Conservation (phyloP, 2,888 invertebrate species). For the Nasonia oneida region DNA sequence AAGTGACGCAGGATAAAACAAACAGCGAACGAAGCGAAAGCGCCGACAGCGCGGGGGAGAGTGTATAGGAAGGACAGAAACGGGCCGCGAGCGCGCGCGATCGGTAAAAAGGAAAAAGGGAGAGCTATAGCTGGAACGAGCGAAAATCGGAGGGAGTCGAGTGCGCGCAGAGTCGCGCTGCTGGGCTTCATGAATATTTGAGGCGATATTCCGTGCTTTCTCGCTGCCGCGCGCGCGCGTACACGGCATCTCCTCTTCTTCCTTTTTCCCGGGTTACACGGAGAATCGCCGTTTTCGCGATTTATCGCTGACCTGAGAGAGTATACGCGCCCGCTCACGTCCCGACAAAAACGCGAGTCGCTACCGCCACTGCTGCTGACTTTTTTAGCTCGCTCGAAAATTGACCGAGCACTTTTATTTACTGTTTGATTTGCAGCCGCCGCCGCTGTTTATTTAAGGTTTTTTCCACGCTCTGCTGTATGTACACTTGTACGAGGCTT, state of each 20-base stretch:
- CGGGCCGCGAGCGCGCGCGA: not conserved
- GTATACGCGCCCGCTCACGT: not conserved
- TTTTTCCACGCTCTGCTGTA: not conserved
- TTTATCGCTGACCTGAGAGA: slow-evolving; percentile 58
- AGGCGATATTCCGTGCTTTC: slow-evolving; percentile 61
- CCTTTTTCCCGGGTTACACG: slow-evolving; percentile 31
- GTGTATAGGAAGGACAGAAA: slow-evolving; percentile 34
- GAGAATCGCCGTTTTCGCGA: slow-evolving; percentile 57
- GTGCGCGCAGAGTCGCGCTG: slow-evolving; percentile 32
- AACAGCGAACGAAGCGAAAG: slow-evolving; percentile 25
- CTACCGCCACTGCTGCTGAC: slow-evolving; percentile 1
- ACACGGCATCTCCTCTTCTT: slow-evolving; percentile 18
- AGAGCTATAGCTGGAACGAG: slow-evolving; percentile 7
- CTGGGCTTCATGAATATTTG: slow-evolving; percentile 64
- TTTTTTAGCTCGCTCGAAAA: slow-evolving; percentile 44
- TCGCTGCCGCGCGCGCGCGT: slow-evolving; percentile 11
- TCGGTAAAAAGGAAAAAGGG: slow-evolving; percentile 18
- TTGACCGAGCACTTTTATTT: slow-evolving; percentile 59
- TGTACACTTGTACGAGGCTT: not conserved
- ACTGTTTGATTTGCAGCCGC: slow-evolving; percentile 51
- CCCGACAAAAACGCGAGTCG: slow-evolving; percentile 14
- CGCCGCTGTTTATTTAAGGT: slow-evolving; percentile 38
- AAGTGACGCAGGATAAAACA: slow-evolving; percentile 57
- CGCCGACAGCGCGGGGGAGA: not conserved
- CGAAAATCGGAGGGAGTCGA: slow-evolving; percentile 45